A percentile compares a stretch with the other conserved stretches of the same genome.
Evolutionary conservation across 2,888 invertebrate species (phyloP).

Genomic region (Dryadula phaetusa): DNA sequence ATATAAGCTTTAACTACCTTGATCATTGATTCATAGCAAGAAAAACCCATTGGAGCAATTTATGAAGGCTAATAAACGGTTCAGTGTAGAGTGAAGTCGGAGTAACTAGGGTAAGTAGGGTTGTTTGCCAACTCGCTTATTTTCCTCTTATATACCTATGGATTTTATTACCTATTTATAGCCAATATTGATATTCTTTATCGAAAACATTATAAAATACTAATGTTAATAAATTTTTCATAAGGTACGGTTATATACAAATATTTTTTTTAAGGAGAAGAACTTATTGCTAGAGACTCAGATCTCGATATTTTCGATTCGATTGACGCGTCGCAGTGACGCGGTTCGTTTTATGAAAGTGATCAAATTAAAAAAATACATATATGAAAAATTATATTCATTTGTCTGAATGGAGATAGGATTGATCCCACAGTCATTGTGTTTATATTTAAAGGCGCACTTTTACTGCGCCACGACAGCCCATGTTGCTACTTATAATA

Average conservation of each 20-base stretch:
- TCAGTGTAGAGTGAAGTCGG: slow-evolving; percentile 36
- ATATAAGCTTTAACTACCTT: background rate
- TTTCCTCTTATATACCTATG: slow-evolving; percentile 47
- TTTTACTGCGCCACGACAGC: no score
- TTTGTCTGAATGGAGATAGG: no score
- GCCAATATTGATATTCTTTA: slow-evolving; percentile 1
- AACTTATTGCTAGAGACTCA: no score
- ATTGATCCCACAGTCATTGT: no score
- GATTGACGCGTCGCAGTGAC: no score
- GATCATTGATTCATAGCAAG: slow-evolving; percentile 20
- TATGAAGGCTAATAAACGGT: slow-evolving; percentile 45
- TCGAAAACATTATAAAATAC: background rate
- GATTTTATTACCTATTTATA: slow-evolving; percentile 16
- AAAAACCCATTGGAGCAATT: slow-evolving; percentile 44
- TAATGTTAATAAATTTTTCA: background rate
- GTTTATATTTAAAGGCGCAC: no score
- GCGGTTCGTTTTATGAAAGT: no score
- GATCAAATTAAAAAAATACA: no score
- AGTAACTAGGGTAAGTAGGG: slow-evolving; percentile 35
- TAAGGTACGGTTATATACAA: background rate
- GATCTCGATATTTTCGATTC: no score
- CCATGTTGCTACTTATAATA: no score
- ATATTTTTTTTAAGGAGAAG: no score
- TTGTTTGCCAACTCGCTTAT: slow-evolving; percentile 55
- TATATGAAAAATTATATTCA: no score